phyloP scores from a whole-genome alignment of 2,888 invertebrate genomes.

The Agriopis marginaria region DNA sequence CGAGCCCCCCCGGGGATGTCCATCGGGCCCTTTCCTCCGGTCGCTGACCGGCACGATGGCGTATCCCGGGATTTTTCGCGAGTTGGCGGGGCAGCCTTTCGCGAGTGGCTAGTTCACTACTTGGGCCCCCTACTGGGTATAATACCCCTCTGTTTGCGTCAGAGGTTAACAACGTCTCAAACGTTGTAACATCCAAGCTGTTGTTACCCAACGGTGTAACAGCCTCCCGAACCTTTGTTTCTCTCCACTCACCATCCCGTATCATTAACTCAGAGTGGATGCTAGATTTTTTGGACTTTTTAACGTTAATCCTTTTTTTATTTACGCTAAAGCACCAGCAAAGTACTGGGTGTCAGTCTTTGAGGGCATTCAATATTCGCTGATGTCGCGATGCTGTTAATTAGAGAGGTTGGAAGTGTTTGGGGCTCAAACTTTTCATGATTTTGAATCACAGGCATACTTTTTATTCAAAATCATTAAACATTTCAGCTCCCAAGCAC shows the following conservation, averaged over 20 bases:
- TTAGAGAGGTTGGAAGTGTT: slow-evolving; percentile 50
- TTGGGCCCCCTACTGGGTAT: too few species aligned
- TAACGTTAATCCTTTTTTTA: slow-evolving; percentile 82
- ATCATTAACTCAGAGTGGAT: slow-evolving; percentile 86
- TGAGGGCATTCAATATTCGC: slow-evolving; percentile 67
- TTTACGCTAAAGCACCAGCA: slow-evolving; percentile 68
- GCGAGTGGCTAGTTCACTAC: too few species aligned
- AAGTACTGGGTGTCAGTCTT: slow-evolving; percentile 72
- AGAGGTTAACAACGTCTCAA: background rate
- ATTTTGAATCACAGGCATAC: background rate
- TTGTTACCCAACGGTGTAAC: slow-evolving; percentile 66
- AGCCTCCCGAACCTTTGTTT: slow-evolving; percentile 76
- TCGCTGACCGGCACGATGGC: too few species aligned
- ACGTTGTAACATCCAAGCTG: background rate
- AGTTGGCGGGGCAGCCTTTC: too few species aligned
- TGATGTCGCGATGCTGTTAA: slow-evolving; percentile 66
- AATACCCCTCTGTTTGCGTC: too few species aligned
- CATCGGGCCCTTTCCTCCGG: too few species aligned
- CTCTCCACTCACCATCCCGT: slow-evolving; percentile 82
- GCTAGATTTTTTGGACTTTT: slow-evolving; percentile 79
- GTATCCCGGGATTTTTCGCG: too few species aligned
- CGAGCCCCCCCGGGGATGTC: too few species aligned
- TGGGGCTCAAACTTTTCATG: slow-evolving; percentile 1
- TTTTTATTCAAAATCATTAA: too few species aligned
- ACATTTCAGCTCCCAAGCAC: too few species aligned